A percentile compares a stretch with the other conserved stretches of the same genome.
These are phyloP conservation scores for Rhinolophus ferrumequinum DNA, from an alignment of 2,113 vertebrate species.

Conservation along the genomic window DNA sequence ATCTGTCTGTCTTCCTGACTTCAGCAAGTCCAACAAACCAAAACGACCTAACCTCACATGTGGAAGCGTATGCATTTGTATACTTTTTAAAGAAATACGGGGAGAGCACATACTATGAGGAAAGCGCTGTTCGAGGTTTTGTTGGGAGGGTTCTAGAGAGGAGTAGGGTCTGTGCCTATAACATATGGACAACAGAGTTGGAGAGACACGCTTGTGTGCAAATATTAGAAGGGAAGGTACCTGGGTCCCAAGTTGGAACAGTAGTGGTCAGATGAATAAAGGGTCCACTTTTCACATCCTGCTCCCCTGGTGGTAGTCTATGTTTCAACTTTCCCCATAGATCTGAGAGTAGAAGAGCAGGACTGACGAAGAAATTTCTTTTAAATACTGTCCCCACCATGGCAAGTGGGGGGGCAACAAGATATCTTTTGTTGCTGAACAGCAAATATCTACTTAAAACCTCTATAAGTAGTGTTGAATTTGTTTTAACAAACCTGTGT, in stretches of 20 bases:
- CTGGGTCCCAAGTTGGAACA: too few species aligned
- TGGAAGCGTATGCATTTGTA: background rate
- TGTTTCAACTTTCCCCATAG: background rate
- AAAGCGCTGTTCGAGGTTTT: background rate
- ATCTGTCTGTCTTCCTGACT: background rate
- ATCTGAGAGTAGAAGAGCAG: background rate
- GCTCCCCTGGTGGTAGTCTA: background rate
- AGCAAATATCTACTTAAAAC: background rate
- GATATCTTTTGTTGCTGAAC: background rate
- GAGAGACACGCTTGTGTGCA: background rate
- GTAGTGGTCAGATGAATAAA: background rate
- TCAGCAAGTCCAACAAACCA: background rate
- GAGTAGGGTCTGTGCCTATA: background rate
- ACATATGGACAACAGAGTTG: background rate
- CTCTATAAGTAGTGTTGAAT: background rate
- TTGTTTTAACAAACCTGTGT: background rate
- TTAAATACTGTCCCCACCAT: background rate
- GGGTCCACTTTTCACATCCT: background rate
- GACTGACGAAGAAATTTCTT: background rate
- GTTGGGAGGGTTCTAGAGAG: background rate
- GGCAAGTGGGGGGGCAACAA: too few species aligned
- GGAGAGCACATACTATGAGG: background rate
- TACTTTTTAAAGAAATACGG: background rate
- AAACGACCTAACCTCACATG: background rate
- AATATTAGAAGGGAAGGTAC: background rate